Evolutionary conservation across 2,113 vertebrate genomes (phyloP).

Genomic region (Sus scrofa): T2T-Sscrofa CM000817.6:9736501-9737000

Average conservation of each 20-base stretch:
- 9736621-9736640: not conserved
- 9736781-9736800: not conserved
- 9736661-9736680: rapidly evolving
- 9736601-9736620: not conserved
- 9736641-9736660: rapidly evolving
- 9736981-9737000: no score
- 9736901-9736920: no score
- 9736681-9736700: no score
- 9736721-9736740: not conserved
- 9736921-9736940: no score
- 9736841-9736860: not conserved
- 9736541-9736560: not conserved
- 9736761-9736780: not conserved
- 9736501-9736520: rapidly evolving
- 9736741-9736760: not conserved
- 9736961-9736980: no score
- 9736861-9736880: not conserved
- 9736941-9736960: no score
- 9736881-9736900: no score
- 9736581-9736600: rapidly evolving
- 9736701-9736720: rapidly evolving
- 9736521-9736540: rapidly evolving
- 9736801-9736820: not conserved
- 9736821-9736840: not conserved
- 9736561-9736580: rapidly evolving